A percentile compares a stretch with the other conserved stretches of the same genome.
Conservation (phyloP, 2,113 vertebrate genomes). For the Thomomys bottae region DNA sequence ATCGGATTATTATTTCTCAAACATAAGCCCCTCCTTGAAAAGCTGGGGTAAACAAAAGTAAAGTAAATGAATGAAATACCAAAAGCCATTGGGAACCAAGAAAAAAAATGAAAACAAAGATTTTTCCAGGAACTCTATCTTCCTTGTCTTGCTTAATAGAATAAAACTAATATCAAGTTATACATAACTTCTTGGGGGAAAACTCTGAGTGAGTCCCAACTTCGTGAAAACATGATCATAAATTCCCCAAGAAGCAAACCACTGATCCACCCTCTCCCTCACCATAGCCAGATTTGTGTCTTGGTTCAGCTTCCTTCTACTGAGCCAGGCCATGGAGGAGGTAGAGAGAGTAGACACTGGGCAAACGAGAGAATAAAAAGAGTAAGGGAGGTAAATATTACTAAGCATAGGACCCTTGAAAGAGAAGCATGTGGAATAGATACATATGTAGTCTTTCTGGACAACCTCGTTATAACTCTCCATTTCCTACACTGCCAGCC, state of each 20-base stretch:
- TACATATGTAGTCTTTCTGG: background rate
- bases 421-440: fast-evolving
- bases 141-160: background rate
- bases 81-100: background rate
- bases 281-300: background rate
- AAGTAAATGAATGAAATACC: background rate
- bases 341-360: too few relatives aligned
- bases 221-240: background rate
- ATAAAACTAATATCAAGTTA: background rate
- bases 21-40: background rate
- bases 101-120: background rate
- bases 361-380: fast-evolving
- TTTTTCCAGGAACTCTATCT: background rate
- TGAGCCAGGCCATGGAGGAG: background rate
- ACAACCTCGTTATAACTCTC: fast-evolving
- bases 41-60: background rate
- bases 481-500: too few relatives aligned
- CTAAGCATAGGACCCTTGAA: background rate
- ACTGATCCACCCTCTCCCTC: fast-evolving
- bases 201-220: background rate
- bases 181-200: background rate
- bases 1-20: background rate
- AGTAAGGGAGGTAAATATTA: fast-evolving
- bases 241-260: background rate
- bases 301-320: background rate